Conservation (phyloP, 2,888 invertebrate genomes). For the Netelia melanura region DNA sequence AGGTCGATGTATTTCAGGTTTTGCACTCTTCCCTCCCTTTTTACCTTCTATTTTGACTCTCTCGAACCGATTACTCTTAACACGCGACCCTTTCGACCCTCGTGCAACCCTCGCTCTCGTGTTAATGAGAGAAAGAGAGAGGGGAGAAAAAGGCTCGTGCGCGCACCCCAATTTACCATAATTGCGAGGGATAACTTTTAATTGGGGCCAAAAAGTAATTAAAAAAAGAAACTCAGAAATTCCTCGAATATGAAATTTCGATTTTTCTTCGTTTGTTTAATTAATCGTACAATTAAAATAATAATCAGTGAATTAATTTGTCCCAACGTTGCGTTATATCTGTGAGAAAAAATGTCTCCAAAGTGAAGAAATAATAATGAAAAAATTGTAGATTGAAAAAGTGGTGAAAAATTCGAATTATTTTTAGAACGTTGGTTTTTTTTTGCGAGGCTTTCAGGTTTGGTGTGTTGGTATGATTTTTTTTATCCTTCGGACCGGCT, state of each 20-base stretch:
- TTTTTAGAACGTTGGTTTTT: not conserved
- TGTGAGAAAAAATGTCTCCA: not conserved
- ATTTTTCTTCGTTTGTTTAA: not conserved
- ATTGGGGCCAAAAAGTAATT: not conserved
- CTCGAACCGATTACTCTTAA: not conserved
- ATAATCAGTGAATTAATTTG: too few species aligned
- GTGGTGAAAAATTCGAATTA: not conserved
- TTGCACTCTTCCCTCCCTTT: slow-evolving; percentile 10
- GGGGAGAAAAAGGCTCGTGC: slow-evolving; percentile 1
- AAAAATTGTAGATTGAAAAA: not conserved
- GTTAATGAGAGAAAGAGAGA: slow-evolving; percentile 6
- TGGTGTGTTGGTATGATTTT: not conserved
- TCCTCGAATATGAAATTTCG: not conserved
- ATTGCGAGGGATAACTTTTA: not conserved
- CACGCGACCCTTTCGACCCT: slow-evolving; percentile 27
- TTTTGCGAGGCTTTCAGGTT: not conserved
- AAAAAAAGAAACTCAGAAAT: not conserved
- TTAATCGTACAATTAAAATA: not conserved
- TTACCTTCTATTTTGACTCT: not conserved
- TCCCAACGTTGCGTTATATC: too few species aligned
- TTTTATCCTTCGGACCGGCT: slow-evolving; percentile 3
- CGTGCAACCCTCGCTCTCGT: too few species aligned
- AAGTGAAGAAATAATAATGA: not conserved
- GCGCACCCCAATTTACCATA: slow-evolving; percentile 4
- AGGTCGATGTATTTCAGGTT: slow-evolving; percentile 23